A percentile compares a stretch with the other conserved stretches of the same genome.
These are phyloP conservation scores for Zenarchopterus dispar DNA, from an alignment of 2,797 vertebrate species.

Conservation along the genomic window DNA sequence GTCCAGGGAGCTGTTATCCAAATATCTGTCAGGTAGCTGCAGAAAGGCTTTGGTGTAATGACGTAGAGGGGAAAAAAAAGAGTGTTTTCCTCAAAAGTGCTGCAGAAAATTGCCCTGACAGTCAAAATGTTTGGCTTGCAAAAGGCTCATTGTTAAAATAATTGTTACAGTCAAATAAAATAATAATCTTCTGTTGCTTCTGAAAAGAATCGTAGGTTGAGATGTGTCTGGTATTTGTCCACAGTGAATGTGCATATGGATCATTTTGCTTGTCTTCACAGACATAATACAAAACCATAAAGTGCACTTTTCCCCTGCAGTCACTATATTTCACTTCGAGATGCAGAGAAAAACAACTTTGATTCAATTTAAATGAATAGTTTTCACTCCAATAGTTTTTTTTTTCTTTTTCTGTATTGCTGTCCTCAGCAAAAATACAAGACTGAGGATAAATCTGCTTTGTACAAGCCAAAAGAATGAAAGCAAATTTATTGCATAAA, in stretches of 20 bases:
- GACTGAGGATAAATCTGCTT: no score
- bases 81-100: conserved; percentile 42
- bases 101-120: conserved; percentile 60
- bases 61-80: conserved; percentile 25
- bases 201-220: conserved; percentile 61
- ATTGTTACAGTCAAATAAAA: conserved; percentile 72
- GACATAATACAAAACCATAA: conserved; percentile 40
- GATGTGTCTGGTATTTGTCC: conserved; percentile 51
- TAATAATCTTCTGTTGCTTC: conserved; percentile 47
- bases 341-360: conserved; percentile 24
- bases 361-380: conserved; percentile 39
- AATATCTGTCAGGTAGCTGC: no score
- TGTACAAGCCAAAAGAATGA: no score
- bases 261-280: conserved; percentile 62
- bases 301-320: conserved; percentile 47
- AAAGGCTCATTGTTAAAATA: conserved; percentile 58
- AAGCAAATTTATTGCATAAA: no score
- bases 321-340: conserved; percentile 37
- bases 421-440: neutral
- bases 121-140: conserved; percentile 55
- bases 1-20: no score
- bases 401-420: neutral
- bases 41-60: no score
- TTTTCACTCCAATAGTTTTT: conserved; percentile 17
- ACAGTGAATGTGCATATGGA: conserved; percentile 64